phyloP scores from a whole-genome alignment of 2,113 vertebrate species.

The Dissostichus mawsoni region DNA sequence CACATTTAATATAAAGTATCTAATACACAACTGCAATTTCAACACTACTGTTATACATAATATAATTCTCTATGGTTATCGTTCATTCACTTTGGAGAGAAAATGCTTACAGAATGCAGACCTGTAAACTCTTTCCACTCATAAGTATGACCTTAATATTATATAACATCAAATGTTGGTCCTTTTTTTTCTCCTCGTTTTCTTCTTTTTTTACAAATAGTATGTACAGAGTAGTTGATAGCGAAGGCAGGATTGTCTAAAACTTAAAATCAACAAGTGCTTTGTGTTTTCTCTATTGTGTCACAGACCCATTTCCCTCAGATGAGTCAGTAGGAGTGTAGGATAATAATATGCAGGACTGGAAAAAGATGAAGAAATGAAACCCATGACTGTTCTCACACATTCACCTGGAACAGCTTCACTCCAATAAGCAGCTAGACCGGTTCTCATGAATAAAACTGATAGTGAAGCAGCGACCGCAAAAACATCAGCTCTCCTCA shows the following conservation, averaged over 20 bases:
- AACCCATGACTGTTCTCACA: conserved; percentile 35
- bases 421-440: conserved; percentile 40
- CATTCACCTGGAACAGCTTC: conserved; percentile 14
- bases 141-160: conserved; percentile 64
- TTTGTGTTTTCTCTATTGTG: conserved; percentile 66
- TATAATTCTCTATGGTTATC: conserved; percentile 77
- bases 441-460: conserved; percentile 16
- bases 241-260: conserved; percentile 81
- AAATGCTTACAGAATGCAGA: conserved; percentile 69
- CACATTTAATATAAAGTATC: conserved; percentile 88
- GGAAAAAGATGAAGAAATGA: conserved; percentile 55
- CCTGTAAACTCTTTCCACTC: conserved; percentile 70
- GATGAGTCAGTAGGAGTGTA: conserved; percentile 26
- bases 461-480: conserved; percentile 23
- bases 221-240: conserved; percentile 77
- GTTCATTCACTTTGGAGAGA: conserved; percentile 75
- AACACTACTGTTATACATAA: conserved; percentile 83
- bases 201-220: conserved; percentile 60
- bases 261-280: conserved; percentile 77
- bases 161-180: conserved; percentile 70
- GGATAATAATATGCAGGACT: conserved; percentile 32
- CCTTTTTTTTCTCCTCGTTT: conserved; percentile 35
- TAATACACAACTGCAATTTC: conserved; percentile 84
- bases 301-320: conserved; percentile 24
- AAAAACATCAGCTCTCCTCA: conserved; percentile 2